Evolutionary conservation across 2,113 vertebrate species (phyloP), one percentile per base, ranked within the genome.

Genomic region (Varanus salvator): DNA sequence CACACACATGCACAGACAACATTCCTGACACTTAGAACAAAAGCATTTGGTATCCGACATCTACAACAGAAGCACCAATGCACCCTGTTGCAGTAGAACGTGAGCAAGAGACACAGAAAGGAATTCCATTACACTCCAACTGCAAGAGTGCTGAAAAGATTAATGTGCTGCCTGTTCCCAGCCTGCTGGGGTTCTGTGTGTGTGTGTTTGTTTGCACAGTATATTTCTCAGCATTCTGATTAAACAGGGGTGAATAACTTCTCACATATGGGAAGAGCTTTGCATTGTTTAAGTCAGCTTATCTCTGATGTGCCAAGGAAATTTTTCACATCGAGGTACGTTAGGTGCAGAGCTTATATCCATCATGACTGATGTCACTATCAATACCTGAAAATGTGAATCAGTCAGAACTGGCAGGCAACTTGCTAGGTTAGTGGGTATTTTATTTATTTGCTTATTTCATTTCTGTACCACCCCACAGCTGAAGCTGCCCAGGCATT

Each of bases 121-220:
- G 93, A 95, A 95, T 95, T 94, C 91, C 80, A 89, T 94, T 94
- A 92, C 60, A 81, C 96, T 90, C 17, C 89, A 90, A 89, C 84
- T 0, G 2, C 86, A 82, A 89, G 77, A 88, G 95, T 94, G 93
- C 94, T 94, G 92, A 93, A 93, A 95, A 95, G 95, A 96, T 96
- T 95, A 96, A 96, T 96, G 91, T 92, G 80, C 74, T 95, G 76
- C 85, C 96, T 96, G 95, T 94, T 71, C 72, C 81, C 89, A 86
- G 60, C 27, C 57, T 82, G 52, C 52, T 83, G 44, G 23, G 38
- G 38, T 44, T 44, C 3, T 44, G 38, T 44, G 38, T 44, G 38
- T 44, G 38, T 44, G 38, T 44, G 34, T 9, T 77, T 82, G 71
- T 52, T 85, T 52, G 68, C 89, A 76, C 87, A 92, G 92, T 94